Base-by-base conservation (phyloP, 2,797 vertebrate genomes). In the Eulemur mongoz region DNA sequence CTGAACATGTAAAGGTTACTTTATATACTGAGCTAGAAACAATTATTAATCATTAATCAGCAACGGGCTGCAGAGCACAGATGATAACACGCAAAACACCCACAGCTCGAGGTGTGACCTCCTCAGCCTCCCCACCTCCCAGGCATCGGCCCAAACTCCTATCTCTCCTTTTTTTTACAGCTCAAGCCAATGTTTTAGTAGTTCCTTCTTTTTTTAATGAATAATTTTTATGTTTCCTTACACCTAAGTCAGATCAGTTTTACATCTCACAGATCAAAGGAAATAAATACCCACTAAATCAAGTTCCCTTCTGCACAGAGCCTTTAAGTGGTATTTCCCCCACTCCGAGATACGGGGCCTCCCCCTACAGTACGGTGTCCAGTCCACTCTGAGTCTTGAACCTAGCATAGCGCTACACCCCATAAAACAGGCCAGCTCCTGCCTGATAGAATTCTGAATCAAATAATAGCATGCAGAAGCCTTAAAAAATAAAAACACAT, bases 31-130 rank as follows among this genome's bases (percentile, higher is more conserved):
- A 91, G 61, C 90, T 75, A 57, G 69, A 84, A 88, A 27, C 30
- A 35, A 76, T 70, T 38, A 72, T 73, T 86, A 94, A 96, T 96
- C 91, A 89, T 93, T 91, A 89, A 95, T 87, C 89, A 48, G 63
- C 57, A 73, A 32, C 0, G 0, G 80, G 91, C 81, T 72, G 91
- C 63, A 59, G 78, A 89, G 63, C 40, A 38, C 59, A 57, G 79
- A 40, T 57, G 70, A 57, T 57, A 82, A 61, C 30, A 54, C 70
- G 35, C 25, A 2, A 8, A 76, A 94, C 89, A 72, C 63, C 84
- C 84, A 92, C 81, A 48, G 82, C 17, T 70, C 38, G 3, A 57
- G 88, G 79, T 57, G 32, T 75, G 40, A 83, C 81, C 43, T 63
- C 43, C n/a, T 4, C 27, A 3, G 15, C 50, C 70, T 11, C 17